Base-by-base conservation (phyloP, 2,113 vertebrate species). In the Ophiodon elongatus region DNA sequence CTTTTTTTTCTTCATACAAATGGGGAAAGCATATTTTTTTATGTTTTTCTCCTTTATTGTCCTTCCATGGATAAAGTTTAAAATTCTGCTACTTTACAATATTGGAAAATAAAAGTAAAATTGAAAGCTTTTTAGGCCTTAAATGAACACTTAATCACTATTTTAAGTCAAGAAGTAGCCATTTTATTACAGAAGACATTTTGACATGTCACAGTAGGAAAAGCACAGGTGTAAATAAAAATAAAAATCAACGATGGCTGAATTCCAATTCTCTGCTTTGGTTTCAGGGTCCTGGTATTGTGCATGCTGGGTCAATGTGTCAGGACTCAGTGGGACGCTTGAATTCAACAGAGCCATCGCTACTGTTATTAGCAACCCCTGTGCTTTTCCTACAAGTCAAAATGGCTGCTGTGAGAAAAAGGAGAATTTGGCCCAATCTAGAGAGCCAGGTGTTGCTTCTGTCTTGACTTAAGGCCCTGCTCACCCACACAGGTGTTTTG, bases 381-480 rank as follows among this genome's bases (percentile, higher is more conserved):
- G 37, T 62, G 54, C 37, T 50, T 67, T 21, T 11, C 56, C 66
- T 27, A 2, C 13, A 31, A 37, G 15, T 79, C 9, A 70, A 50
- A 68, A 69, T 68, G 76, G 35, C 74, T 41, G 65, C 65, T 35
- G 64, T 68, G 27, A 15, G 45, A 23, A 31, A 23, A 76, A 1
- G 19, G 31, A 27, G 2, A 23, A 41, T n/a, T 56, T 9, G 1
- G 17, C 11, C 17, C 23, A 21, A 39, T 52, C 45, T 21, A 65
- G 60, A 41, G 31, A 37, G 31, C 7, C 33, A 41, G 10, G 41
- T 63, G 76, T 62, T 47, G 5, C 52, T 45, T 43, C 35, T 25
- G 19, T 41, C 31, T 37, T 25, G 2, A 45, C 11, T 64, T 1
- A 17, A 35, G 8, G 8, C 23, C 13, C 23, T 57, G 37, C 52